Conservation (phyloP, 2,113 vertebrate species). For the Chionodraco myersi region DNA sequence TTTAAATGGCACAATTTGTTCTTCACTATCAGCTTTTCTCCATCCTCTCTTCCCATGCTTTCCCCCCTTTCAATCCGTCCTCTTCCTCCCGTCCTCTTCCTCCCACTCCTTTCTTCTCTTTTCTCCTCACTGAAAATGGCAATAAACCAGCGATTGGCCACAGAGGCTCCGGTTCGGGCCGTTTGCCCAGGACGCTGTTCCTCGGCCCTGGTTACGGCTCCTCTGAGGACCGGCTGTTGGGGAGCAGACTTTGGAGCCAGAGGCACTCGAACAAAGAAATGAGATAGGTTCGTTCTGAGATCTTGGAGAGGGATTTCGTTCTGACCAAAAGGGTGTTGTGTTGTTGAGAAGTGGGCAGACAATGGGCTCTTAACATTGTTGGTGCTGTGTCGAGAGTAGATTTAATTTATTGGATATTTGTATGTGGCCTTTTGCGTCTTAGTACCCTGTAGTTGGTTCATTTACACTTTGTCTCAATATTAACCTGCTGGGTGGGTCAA, state of each 20-base stretch:
- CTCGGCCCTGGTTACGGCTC: conserved; percentile 51
- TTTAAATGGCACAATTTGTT: background rate
- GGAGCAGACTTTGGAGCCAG: conserved; percentile 41
- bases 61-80: background rate
- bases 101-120: background rate
- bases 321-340: conserved; percentile 11
- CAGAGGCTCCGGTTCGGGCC: conserved; percentile 58
- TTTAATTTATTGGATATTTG: conserved; percentile 3
- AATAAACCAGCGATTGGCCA: conserved; percentile 58
- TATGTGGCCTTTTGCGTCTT: conserved; percentile 3
- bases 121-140: conserved; percentile 47
- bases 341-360: conserved; percentile 1
- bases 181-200: conserved; percentile 62
- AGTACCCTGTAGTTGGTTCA: too few relatives aligned
- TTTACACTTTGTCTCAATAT: background rate
- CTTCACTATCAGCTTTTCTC: conserved; percentile 19
- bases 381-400: background rate
- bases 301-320: conserved; percentile 5
- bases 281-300: conserved; percentile 35
- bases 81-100: background rate
- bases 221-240: conserved; percentile 57
- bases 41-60: background rate
- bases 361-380: background rate
- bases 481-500: background rate
- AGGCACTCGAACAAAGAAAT: conserved; percentile 12